Percentiles rank a stretch among this genome's conserved stretches.
These are phyloP conservation scores for Leptinotarsa haldemani DNA, from an alignment of 2,888 invertebrate genomes.

Conservation along the genomic window DNA sequence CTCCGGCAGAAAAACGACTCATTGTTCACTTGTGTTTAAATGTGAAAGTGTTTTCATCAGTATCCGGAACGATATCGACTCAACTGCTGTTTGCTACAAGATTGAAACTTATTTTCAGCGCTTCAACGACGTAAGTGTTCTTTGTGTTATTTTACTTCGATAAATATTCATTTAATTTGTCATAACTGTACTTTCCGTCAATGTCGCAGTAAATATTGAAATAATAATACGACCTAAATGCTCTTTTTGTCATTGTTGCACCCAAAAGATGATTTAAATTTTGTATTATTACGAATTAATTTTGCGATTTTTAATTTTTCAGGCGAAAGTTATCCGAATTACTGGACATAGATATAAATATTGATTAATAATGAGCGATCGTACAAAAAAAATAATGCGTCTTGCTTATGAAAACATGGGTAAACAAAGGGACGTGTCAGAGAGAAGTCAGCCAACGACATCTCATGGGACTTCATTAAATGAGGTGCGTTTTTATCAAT, in stretches of 20 bases:
- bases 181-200: background rate
- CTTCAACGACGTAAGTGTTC: no score
- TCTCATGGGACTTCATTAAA: background rate
- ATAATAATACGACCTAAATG: no score
- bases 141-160: conserved; percentile 1
- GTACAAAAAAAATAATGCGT: conserved; percentile 15
- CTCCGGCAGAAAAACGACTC: conserved; percentile 15
- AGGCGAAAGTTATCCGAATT: background rate
- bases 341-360: conserved; percentile 11
- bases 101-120: no score
- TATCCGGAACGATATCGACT: background rate
- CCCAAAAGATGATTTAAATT: no score
- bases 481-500: background rate
- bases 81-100: no score
- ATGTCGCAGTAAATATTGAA: no score
- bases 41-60: no score
- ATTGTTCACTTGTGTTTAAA: background rate
- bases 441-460: background rate
- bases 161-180: background rate
- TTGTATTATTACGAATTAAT: no score
- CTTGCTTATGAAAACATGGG: background rate
- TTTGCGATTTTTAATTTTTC: no score
- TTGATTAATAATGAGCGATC: conserved; percentile 10
- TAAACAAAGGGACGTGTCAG: no score
- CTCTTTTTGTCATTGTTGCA: no score